Evolutionary conservation across 2,888 invertebrate species (phyloP).

Genomic region (Helleia helle): DNA sequence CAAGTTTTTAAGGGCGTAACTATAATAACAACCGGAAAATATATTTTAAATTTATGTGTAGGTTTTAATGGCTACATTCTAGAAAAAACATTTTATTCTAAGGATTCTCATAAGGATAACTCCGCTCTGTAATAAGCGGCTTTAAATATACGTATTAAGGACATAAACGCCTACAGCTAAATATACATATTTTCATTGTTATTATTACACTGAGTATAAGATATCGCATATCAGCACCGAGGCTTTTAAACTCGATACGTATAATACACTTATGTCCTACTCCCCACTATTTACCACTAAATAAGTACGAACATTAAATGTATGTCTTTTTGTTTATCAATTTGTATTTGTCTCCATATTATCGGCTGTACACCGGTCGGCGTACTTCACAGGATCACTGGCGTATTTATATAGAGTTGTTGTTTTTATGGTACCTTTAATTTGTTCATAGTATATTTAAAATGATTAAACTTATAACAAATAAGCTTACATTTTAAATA

Average conservation of each 20-base stretch:
- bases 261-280: conserved; percentile 23
- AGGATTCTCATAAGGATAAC: too few species aligned
- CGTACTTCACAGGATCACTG: conserved; percentile 55
- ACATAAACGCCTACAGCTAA: not conserved
- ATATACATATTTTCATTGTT: conserved; percentile 9
- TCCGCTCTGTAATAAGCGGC: not conserved
- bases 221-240: conserved; percentile 17
- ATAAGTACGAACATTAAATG: conserved; percentile 48
- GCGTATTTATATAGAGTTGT: conserved; percentile 37
- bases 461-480: too few species aligned
- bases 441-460: too few species aligned
- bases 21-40: too few species aligned
- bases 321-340: conserved; percentile 71
- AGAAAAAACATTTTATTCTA: not conserved
- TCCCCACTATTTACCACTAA: conserved; percentile 26
- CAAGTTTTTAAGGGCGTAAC: too few species aligned
- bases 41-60: too few species aligned
- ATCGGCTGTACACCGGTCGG: conserved; percentile 61
- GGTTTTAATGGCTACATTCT: not conserved
- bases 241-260: conserved; percentile 23
- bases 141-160: not conserved
- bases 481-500: too few species aligned
- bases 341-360: conserved; percentile 71
- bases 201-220: conserved; percentile 7
- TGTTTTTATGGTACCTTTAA: not conserved